Base-by-base conservation (phyloP, 2,888 invertebrate species). In the Germaria angustata region DNA sequence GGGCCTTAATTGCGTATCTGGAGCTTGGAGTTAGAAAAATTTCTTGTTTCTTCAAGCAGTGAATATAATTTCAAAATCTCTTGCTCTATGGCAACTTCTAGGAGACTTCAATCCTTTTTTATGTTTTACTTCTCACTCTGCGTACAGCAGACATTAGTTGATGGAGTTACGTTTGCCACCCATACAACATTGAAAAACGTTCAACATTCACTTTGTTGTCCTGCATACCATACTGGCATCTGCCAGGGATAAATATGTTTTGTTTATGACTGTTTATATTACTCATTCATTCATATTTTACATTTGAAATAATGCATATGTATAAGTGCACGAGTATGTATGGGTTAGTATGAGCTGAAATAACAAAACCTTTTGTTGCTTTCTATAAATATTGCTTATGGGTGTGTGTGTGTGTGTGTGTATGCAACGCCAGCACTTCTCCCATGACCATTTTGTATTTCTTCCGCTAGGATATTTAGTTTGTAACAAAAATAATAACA, bases 211-310 rank as follows among this genome's bases (percentile, higher is more conserved):
- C 28, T 72, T n/a, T 24, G 46, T 69, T 81, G 15, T 55, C 59
- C 51, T 41, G 24, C 61, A 77, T 51, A 49, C 53, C 55, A 68
- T 24, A 51, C 72, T 34, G 65, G 57, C 79, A 69, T 36, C 49
- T 57, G 65, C 65, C 57, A 53, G 63, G 82, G 36, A 75, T 82
- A 81, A 81, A 81, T 75, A 75, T 82, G 82, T 82, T 73, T 79
- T 82, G 82, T 79, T 79, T 82, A 82, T 82, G 82, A 75, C 69
- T 75, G 59, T 82, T 79, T 78, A 66, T 82, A 71, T 69, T 59
- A 68, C 65, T 75, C 73, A 63, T 81, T 81, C 69, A 82, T 82
- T 78, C 78, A 82, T 82, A 82, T 78, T 82, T 78, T 61, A 78
- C 61, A 71, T 69, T 79, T 59, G 49, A 66, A 32, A 41, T 24